These are phyloP conservation scores for Enteromius treurensis DNA, from an alignment of 2,797 vertebrate genomes.

Conservation along the genomic window DNA sequence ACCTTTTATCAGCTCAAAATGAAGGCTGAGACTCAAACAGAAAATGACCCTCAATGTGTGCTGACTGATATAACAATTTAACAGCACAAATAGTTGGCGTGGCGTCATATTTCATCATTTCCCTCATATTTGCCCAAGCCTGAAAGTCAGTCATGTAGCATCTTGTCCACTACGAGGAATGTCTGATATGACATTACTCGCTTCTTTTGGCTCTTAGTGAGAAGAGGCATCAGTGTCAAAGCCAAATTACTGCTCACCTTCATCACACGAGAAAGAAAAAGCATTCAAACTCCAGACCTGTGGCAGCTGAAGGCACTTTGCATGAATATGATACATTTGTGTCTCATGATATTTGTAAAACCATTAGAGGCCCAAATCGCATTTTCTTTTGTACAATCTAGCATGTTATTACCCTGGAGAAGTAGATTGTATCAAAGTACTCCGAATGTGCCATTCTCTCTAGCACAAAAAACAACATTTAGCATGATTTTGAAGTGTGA, in stretches of 20 bases:
- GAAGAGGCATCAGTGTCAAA: slow-evolving; percentile 26
- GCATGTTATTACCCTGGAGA: not conserved
- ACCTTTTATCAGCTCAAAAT: slow-evolving; percentile 34
- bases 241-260: slow-evolving; percentile 11
- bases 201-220: slow-evolving; percentile 14
- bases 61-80: slow-evolving; percentile 47
- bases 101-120: slow-evolving; percentile 34
- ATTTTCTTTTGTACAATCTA: slow-evolving; percentile 17
- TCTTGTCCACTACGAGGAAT: slow-evolving; percentile 27
- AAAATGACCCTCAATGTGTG: slow-evolving; percentile 36
- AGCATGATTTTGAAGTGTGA: not conserved
- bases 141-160: slow-evolving; percentile 10
- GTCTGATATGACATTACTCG: slow-evolving; percentile 18
- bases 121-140: slow-evolving; percentile 25
- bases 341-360: slow-evolving; percentile 21
- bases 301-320: slow-evolving; percentile 15
- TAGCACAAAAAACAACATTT: not conserved
- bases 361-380: slow-evolving; percentile 10
- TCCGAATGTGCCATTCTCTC: not conserved
- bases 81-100: slow-evolving; percentile 26
- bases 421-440: not conserved
- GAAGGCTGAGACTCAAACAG: slow-evolving; percentile 14
- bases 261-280: slow-evolving; percentile 9
- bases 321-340: not conserved
- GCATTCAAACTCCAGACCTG: slow-evolving; percentile 1